These are phyloP conservation scores for Lasiurus borealis DNA, from an alignment of 2,113 vertebrate genomes.

Conservation along the genomic window DNA sequence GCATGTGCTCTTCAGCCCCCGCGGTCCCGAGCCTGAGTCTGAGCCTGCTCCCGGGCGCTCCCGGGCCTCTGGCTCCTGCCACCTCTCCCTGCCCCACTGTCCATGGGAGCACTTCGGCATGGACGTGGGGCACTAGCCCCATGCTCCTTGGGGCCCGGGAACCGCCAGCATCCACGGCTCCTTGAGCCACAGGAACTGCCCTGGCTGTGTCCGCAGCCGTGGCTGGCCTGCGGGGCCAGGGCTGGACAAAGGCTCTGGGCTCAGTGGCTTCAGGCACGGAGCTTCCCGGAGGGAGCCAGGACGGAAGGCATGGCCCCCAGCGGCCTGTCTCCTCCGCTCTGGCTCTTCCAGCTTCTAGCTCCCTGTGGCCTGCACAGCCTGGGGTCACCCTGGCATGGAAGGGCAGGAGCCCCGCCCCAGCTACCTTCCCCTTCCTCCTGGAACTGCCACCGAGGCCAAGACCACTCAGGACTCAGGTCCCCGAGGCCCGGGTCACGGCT, in stretches of 20 bases:
- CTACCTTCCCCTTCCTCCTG: not conserved
- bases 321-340: too few relatives aligned
- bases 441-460: not conserved
- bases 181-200: accelerated
- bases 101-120: accelerated
- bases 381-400: not conserved
- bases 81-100: not conserved
- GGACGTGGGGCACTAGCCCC: not conserved
- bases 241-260: not conserved
- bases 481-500: not conserved
- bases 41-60: too few relatives aligned
- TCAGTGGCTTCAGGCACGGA: not conserved
- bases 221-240: accelerated
- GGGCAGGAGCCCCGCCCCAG: not conserved
- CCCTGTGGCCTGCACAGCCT: not conserved
- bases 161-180: not conserved
- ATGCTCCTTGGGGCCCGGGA: not conserved
- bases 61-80: too few relatives aligned
- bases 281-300: not conserved
- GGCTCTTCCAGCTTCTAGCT: not conserved
- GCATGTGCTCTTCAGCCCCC: accelerated
- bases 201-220: not conserved
- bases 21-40: not conserved
- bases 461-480: not conserved
- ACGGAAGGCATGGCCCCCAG: too few relatives aligned